A percentile compares a stretch with the other conserved stretches of the same genome.
Conservation (phyloP, 2,113 vertebrate species). For the Thoracochromis brauschi region DNA sequence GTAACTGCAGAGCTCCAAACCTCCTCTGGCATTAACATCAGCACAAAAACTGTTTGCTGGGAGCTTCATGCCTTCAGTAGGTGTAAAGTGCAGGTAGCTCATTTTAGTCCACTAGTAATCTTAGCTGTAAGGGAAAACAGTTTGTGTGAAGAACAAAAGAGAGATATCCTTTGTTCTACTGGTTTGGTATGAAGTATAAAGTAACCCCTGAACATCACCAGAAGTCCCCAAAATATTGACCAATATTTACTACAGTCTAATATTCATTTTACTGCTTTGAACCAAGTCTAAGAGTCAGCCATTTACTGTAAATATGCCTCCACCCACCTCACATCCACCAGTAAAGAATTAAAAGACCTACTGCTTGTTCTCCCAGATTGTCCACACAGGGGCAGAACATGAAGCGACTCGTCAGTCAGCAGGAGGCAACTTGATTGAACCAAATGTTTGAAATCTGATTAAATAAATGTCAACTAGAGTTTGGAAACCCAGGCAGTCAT, state of each 20-base stretch:
- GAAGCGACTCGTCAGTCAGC: neutral
- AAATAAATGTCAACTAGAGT: neutral
- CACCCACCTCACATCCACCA: neutral
- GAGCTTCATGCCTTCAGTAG: neutral
- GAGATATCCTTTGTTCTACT: neutral
- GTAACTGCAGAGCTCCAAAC: neutral
- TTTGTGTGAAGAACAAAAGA: neutral
- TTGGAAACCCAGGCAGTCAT: neutral
- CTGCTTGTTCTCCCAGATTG: neutral
- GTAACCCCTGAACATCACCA: neutral
- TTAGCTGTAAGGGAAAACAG: neutral
- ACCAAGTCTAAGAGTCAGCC: neutral
- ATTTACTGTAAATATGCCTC: neutral
- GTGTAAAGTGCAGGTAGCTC: neutral
- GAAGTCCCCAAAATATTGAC: neutral
- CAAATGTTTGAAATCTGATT: neutral
- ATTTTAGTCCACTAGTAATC: neutral
- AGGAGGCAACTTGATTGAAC: neutral
- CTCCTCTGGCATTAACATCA: neutral
- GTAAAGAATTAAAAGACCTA: neutral
- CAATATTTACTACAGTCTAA: neutral
- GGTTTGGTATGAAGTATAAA: neutral
- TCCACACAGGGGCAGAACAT: neutral
- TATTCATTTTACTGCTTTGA: neutral
- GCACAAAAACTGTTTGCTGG: neutral